These are phyloP conservation scores for Platysternon megacephalum DNA, from an alignment of 2,113 vertebrate genomes.

Conservation along the genomic window DNA sequence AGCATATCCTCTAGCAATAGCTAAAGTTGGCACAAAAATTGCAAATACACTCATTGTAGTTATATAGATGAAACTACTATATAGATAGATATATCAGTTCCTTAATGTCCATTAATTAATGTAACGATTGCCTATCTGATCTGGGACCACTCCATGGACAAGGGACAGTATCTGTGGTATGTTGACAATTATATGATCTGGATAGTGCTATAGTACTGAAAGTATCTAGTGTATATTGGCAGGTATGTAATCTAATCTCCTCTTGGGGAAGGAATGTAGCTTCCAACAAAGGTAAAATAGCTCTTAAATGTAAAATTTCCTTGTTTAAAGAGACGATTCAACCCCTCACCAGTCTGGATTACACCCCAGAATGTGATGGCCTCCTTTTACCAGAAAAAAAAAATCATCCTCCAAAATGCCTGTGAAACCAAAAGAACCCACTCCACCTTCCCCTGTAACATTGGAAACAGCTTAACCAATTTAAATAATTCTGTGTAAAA, in stretches of 20 bases:
- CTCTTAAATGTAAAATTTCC: not conserved
- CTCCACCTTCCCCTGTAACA: constrained; percentile 6
- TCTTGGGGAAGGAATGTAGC: not conserved
- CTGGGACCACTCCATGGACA: not conserved
- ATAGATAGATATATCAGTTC: not conserved
- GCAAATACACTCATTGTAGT: not conserved
- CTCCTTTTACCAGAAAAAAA: not conserved
- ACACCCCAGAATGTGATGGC: not conserved
- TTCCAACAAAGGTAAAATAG: not conserved
- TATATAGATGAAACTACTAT: not conserved
- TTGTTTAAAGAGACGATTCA: not conserved
- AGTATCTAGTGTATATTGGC: not conserved
- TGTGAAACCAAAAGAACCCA: not conserved
- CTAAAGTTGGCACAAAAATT: not conserved
- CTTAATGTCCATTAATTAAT: constrained; percentile 34
- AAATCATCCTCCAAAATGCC: not conserved
- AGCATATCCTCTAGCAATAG: not conserved
- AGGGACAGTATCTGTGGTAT: not conserved
- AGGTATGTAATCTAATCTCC: not conserved
- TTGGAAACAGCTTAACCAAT: constrained; percentile 46
- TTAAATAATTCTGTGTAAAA: constrained; percentile 62
- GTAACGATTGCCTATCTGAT: constrained; percentile 29
- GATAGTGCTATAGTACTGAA: not conserved
- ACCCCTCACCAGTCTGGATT: not conserved
- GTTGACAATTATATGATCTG: not conserved